phyloP scores from a whole-genome alignment of 2,113 vertebrate species.

The Meleagris gallopavo region DNA sequence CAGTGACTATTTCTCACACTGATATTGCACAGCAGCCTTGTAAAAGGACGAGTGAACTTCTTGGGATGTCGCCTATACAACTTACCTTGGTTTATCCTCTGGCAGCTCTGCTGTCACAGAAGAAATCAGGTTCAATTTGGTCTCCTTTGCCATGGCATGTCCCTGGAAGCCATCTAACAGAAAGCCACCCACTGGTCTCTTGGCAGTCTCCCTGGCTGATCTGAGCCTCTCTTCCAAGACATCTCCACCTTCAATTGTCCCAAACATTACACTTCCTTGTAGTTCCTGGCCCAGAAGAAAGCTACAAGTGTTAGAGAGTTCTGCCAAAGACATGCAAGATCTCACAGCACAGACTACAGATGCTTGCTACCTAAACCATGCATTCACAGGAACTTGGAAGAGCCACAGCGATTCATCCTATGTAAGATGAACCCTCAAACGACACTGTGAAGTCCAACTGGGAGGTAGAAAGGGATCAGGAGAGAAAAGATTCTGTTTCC shows the following conservation, averaged over 20 bases:
- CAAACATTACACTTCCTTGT: conserved; percentile 84
- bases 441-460: background rate
- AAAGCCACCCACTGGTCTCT: conserved; percentile 94
- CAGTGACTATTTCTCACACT: background rate
- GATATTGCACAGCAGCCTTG: background rate
- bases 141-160: conserved; percentile 75
- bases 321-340: background rate
- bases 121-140: conserved; percentile 85
- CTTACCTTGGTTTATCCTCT: conserved; percentile 93
- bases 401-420: background rate
- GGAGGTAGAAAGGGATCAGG: background rate
- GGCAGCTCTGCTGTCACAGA: conserved; percentile 89
- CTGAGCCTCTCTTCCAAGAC: conserved; percentile 90
- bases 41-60: background rate
- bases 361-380: background rate
- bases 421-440: background rate
- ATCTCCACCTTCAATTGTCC: conserved; percentile 93
- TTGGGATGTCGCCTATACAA: background rate
- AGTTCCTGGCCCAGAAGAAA: conserved; percentile 82
- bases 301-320: background rate
- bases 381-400: background rate
- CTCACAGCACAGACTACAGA: background rate
- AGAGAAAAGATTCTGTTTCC: background rate
- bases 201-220: conserved; percentile 93
- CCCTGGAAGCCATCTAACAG: conserved; percentile 92